Conservation (phyloP, 2,113 vertebrate genomes). For the Phylloscopus trochiloides region DNA sequence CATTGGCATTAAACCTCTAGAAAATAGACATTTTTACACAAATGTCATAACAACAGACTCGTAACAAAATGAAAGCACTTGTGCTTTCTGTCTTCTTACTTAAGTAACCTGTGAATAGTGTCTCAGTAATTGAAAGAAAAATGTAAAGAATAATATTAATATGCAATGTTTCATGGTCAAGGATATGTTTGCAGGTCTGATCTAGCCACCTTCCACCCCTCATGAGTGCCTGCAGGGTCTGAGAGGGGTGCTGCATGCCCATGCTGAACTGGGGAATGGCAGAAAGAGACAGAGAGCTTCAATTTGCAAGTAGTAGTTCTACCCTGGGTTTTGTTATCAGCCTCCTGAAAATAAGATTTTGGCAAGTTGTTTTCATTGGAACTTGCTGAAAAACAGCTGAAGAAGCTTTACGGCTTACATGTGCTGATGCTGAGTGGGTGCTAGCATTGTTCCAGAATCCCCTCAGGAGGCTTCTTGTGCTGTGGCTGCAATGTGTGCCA, state of each 20-base stretch:
- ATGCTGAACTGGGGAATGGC: not conserved
- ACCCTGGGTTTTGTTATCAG: not conserved
- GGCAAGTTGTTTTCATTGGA: not conserved
- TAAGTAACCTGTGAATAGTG: not conserved
- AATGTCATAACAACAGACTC: not conserved
- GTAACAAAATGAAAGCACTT: not conserved
- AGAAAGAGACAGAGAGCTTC: not conserved
- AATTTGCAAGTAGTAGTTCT: not conserved
- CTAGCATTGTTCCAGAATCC: not conserved
- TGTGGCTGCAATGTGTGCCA: not conserved
- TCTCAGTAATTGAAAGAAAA: not conserved
- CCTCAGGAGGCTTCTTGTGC: not conserved
- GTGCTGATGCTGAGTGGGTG: not conserved
- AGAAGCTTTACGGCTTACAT: not conserved
- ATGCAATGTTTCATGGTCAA: not conserved
- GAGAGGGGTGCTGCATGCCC: not conserved
- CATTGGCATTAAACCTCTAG: not conserved
- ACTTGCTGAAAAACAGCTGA: not conserved
- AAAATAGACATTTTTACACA: not conserved
- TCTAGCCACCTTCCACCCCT: not conserved
- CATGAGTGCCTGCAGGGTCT: not conserved
- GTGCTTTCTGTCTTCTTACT: not conserved
- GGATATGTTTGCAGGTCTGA: not conserved
- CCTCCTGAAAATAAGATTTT: not conserved
- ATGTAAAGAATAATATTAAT: not conserved